Percentiles rank a stretch among this genome's conserved stretches.
These are phyloP conservation scores for Drosophila persimilis DNA, from an alignment of 1,140 invertebrate genomes.

Conservation along the genomic window DNA sequence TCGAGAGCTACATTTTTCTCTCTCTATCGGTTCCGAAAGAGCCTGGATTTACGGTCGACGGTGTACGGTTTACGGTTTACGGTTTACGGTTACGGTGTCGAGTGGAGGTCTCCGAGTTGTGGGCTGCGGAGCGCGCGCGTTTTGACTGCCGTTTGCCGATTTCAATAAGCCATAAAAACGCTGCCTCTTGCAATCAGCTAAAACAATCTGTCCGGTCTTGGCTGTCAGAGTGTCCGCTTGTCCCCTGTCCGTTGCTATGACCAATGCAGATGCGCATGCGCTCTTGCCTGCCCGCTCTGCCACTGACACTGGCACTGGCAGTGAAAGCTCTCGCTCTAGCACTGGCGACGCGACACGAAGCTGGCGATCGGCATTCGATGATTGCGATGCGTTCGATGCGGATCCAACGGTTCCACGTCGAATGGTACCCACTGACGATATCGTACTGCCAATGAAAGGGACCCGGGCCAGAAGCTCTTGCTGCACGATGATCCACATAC, in stretches of 20 bases:
- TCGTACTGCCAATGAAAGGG: conserved; percentile 36
- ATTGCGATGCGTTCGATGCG: conserved; percentile 25
- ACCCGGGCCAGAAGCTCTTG: conserved; percentile 29
- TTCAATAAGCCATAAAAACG: conserved; percentile 74
- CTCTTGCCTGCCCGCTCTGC: neutral
- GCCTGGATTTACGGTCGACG: too few species aligned
- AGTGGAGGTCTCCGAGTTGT: conserved; percentile 29
- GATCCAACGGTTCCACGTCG: conserved; percentile 33
- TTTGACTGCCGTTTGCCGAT: conserved; percentile 61
- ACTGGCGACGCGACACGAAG: conserved; percentile 2
- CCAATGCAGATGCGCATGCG: conserved; percentile 46
- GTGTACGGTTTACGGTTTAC: too few species aligned
- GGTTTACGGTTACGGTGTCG: neutral
- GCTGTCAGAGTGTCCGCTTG: conserved; percentile 2
- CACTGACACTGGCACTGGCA: neutral
- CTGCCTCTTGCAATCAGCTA: conserved; percentile 19
- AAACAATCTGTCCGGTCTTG: conserved; percentile 39
- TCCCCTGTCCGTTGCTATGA: conserved; percentile 1
- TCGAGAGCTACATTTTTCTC: conserved; percentile 33
- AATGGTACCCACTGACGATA: conserved; percentile 35
- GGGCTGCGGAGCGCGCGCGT: conserved; percentile 60
- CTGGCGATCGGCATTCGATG: conserved; percentile 11
- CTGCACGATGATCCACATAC: conserved; percentile 31
- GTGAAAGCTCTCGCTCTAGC: conserved; percentile 1
- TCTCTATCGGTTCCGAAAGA: too few species aligned